Conservation (phyloP, 30 jellyfish, hydroid and myxozoan genomes). For the Aurelia coerulea region DNA sequence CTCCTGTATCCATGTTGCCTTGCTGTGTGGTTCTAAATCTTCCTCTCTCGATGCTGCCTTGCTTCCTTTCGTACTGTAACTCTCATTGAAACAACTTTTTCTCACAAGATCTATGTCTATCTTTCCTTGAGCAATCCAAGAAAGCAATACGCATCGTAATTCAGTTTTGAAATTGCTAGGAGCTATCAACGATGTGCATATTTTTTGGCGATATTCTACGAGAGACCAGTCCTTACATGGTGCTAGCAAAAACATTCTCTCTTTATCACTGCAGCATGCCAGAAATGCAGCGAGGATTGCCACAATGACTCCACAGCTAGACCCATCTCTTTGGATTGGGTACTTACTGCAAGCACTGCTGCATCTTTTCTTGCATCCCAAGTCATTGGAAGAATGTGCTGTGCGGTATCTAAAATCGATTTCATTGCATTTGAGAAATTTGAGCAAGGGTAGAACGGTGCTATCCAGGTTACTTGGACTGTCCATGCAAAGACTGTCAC, state of each 20-base stretch:
- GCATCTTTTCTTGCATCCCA: background rate
- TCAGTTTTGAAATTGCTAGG: constrained; percentile 3
- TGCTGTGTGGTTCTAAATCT: too few species aligned
- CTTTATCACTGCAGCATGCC: constrained; percentile 1
- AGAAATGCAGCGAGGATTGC: background rate
- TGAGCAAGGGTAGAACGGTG: constrained; percentile 4
- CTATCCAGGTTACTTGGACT: background rate
- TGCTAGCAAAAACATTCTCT: background rate
- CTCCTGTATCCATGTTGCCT: too few species aligned
- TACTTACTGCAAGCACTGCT: background rate
- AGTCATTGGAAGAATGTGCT: background rate
- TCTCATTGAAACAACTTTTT: background rate
- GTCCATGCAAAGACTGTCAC: constrained; percentile 9
- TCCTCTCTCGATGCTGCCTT: background rate
- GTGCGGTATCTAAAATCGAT: background rate
- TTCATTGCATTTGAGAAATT: background rate
- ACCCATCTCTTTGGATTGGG: background rate
- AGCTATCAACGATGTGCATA: background rate
- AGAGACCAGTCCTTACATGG: constrained; percentile 7
- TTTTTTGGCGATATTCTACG: background rate
- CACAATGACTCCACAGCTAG: constrained; percentile 3
- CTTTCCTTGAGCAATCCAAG: background rate
- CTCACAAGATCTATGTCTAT: constrained; percentile 1
- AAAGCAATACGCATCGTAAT: constrained; percentile 3
- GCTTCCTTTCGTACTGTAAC: background rate